Evolutionary conservation across 2,113 vertebrate genomes (phyloP), one percentile per base, ranked within the genome.

Genomic region (Ahaetulla prasina): DNA sequence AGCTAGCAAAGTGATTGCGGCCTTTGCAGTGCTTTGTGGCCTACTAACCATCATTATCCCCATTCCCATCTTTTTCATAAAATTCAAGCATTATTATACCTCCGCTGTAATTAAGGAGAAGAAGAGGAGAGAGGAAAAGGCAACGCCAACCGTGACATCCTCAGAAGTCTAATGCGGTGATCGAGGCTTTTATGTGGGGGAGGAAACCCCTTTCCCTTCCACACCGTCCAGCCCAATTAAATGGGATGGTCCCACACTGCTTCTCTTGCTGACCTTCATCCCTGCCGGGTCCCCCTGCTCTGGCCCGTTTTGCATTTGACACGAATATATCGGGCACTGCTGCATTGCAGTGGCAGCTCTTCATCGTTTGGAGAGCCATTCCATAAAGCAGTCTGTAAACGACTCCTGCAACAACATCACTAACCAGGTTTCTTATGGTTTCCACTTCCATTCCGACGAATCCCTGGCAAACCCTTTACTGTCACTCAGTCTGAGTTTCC

Each of bases 61-160:
- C 14, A 94, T 97, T 57, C 94, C 90, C 1, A 49, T 97, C 60
- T 92, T 97, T 43, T 90, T 97, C 45, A 92, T 96, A 84, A 92
- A 52, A 47, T 97, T 97, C 85, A 93, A 96, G 93, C 35, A 18
- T 52, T 96, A 92, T 93, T 97, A 96, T 11, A 86, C 92, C 39
- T 45, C 95, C 50, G 94, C 95, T 35, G 3, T 96, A 11, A 91
- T 91, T 89, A 90, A 63, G 86, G 93, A 96, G 89, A 97, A 94
- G 92, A 88, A 92, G 87, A 96, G 94, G 91, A 68, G 94, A 60
- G 95, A 85, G 49, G 93, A 50, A 45, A 92, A 18, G 47, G 50
- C 92, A 45, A 90, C 89, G 87, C 23, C 47, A 92, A 55, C 14
- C 0, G 0, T 8, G 8, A 39, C 52, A 43, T 68, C 68, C 74